A percentile compares a stretch with the other conserved stretches of the same genome.
Conservation (phyloP, 1,140 invertebrate species). For the Drosophila novamexicana region DNA sequence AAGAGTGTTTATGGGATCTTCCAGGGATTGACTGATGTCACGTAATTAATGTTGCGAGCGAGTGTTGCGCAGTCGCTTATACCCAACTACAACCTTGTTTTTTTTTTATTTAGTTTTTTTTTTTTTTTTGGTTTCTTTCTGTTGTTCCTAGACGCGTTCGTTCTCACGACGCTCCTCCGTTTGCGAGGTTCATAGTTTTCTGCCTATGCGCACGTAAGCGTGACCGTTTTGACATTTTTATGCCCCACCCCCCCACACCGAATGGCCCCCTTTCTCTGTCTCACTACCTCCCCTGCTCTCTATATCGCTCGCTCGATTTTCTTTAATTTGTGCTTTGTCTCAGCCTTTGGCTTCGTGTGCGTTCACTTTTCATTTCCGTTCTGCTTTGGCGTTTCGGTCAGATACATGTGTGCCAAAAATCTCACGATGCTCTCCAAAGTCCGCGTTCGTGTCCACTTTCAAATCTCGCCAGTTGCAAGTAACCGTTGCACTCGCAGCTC, state of each 20-base stretch:
- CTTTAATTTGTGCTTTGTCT: slow-evolving; percentile 7
- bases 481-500: slow-evolving; percentile 8
- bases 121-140: slow-evolving; percentile 9
- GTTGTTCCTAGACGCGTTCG: slow-evolving; percentile 38
- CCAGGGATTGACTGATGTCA: no score
- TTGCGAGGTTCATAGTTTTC: slow-evolving; percentile 27
- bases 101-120: background rate
- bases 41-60: no score
- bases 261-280: background rate
- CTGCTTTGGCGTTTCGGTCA: slow-evolving; percentile 43
- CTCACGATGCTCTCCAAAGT: slow-evolving; percentile 44
- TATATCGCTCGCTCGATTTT: slow-evolving; percentile 1
- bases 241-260: background rate
- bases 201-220: slow-evolving; percentile 67
- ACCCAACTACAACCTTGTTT: slow-evolving; percentile 8
- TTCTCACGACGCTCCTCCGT: slow-evolving; percentile 62
- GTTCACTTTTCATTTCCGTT: slow-evolving; percentile 65
- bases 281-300: background rate
- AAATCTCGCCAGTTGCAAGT: slow-evolving; percentile 9
- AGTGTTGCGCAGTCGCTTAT: background rate
- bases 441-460: slow-evolving; percentile 12
- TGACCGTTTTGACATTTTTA: slow-evolving; percentile 79
- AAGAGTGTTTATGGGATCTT: no score
- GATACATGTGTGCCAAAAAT: slow-evolving; percentile 58
- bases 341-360: slow-evolving; percentile 54